Percentiles rank a stretch among this genome's conserved stretches.
Conservation (phyloP, 2,888 invertebrate genomes). For the Andrena camellia region DNA sequence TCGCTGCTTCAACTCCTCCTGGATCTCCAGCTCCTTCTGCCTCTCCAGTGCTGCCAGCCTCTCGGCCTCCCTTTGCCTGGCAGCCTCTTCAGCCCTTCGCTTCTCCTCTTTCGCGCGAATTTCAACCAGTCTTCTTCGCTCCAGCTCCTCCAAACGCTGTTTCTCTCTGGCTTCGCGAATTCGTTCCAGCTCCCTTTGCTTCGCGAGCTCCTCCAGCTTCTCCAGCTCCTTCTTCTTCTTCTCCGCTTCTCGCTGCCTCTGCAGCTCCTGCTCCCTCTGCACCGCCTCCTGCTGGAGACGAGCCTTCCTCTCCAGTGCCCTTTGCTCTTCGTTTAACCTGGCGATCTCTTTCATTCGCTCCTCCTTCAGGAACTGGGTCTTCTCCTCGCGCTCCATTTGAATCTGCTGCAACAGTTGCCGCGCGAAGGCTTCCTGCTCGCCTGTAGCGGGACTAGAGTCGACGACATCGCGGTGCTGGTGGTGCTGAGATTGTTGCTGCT, state of each 20-base stretch:
- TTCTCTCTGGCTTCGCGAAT: constrained; percentile 78
- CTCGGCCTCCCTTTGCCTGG: constrained; percentile 72
- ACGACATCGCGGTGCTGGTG: constrained; percentile 55
- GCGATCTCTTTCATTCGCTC: constrained; percentile 80
- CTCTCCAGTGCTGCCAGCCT: constrained; percentile 71
- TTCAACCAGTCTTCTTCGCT: constrained; percentile 73
- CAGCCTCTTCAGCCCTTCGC: constrained; percentile 70
- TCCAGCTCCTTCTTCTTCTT: constrained; percentile 80
- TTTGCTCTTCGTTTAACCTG: constrained; percentile 78
- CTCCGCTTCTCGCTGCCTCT: constrained; percentile 78
- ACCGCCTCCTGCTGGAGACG: constrained; percentile 74
- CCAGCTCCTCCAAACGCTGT: constrained; percentile 77
- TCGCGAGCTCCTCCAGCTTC: constrained; percentile 78
- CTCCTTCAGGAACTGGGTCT: constrained; percentile 76
- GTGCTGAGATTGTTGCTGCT: constrained; percentile 56
- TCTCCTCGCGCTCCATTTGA: constrained; percentile 79
- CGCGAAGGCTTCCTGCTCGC: constrained; percentile 74
- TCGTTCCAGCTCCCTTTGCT: constrained; percentile 79
- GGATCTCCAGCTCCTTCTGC: constrained; percentile 75
- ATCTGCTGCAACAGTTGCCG: constrained; percentile 80
- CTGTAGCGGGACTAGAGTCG: constrained; percentile 29
- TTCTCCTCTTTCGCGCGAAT: constrained; percentile 76
- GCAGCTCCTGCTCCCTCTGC: constrained; percentile 77
- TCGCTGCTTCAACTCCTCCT: constrained; percentile 66
- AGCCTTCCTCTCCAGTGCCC: constrained; percentile 78